Base-by-base conservation (phyloP, 92 coral and sea anemone species). In the Epizoanthus stellaris region DNA sequence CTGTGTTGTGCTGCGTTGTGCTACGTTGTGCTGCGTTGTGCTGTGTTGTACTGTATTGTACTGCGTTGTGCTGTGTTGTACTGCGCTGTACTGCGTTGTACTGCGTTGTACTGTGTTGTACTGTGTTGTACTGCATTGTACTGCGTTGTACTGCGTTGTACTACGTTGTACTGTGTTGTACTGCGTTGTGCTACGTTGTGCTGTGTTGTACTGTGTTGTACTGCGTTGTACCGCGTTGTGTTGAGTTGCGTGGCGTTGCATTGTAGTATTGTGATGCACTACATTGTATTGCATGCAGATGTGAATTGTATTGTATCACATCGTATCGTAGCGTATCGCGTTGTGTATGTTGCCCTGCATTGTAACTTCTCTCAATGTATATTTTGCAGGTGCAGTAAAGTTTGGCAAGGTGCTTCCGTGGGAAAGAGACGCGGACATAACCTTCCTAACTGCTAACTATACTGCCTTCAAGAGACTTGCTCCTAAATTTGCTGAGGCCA, bases 361-460 rank as follows among this genome's bases (percentile, higher is more conserved):
- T 71, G 2, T 11, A 52, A 52, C 56, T 52, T 52, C 56, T 52
- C 11, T 14, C n/a, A 17, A 58, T 14, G 67, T 82, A 21, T 38
- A 20, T 25, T 25, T 49, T 30, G 3, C 45, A 96, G 99, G 99
- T 49, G 99, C 99, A 6, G 99, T 97, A 59, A 97, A 97, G 75
- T 90, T 97, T 79, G 95, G 92, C 91, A 97, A 97, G 62, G 97
- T 94, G 23, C 89, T 97, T 13, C 99, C 99, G 15, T 97, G 99
- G 99, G 99, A 97, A 54, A 86, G 99, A 17, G 99, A 97, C 89
- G 99, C 99, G 4, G 99, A 97, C 83, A 93, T 97, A n/a, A 97
- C 99, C 21, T 97, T 97, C 76, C 90, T 97, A 0, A 94, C 99
- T 43, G 97, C 89, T 9, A 97, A 97, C 91, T 97, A 94, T 87